These are phyloP conservation scores for Geothlypis trichas DNA, from an alignment of 2,113 vertebrate species.

Conservation along the genomic window DNA sequence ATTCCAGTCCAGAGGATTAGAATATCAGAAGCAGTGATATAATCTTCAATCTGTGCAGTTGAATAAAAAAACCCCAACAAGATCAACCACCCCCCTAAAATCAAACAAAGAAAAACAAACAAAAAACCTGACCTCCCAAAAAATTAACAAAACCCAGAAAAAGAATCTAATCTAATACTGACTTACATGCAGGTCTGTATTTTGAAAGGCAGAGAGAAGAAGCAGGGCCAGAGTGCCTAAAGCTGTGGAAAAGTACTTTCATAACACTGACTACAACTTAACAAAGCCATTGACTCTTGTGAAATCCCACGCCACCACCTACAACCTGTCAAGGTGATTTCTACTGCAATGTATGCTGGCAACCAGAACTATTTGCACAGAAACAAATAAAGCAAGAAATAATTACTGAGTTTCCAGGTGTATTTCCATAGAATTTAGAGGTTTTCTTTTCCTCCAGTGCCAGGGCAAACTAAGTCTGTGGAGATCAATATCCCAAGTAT, in stretches of 20 bases:
- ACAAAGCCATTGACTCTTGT: not conserved
- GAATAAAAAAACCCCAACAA: not conserved
- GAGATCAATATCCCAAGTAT: not conserved
- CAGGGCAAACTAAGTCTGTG: not conserved
- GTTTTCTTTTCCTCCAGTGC: not conserved
- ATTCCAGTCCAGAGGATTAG: not conserved
- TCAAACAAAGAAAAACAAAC: not conserved
- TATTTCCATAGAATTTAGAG: not conserved
- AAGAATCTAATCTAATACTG: not conserved
- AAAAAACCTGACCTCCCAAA: no score
- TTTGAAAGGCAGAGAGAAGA: not conserved
- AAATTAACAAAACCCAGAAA: not conserved
- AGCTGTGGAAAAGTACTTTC: not conserved
- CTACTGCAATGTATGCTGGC: not conserved
- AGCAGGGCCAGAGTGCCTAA: not conserved
- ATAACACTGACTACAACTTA: not conserved
- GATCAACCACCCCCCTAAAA: not conserved
- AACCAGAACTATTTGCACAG: not conserved
- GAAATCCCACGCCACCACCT: not conserved
- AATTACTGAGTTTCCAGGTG: not conserved
- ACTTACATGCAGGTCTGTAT: not conserved
- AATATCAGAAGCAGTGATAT: not conserved
- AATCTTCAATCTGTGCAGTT: not conserved
- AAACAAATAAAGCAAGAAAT: not conserved
- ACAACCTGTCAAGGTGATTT: not conserved